Base-by-base conservation (phyloP, 2,113 vertebrate genomes). In the Phylloscopus trochilus region DNA sequence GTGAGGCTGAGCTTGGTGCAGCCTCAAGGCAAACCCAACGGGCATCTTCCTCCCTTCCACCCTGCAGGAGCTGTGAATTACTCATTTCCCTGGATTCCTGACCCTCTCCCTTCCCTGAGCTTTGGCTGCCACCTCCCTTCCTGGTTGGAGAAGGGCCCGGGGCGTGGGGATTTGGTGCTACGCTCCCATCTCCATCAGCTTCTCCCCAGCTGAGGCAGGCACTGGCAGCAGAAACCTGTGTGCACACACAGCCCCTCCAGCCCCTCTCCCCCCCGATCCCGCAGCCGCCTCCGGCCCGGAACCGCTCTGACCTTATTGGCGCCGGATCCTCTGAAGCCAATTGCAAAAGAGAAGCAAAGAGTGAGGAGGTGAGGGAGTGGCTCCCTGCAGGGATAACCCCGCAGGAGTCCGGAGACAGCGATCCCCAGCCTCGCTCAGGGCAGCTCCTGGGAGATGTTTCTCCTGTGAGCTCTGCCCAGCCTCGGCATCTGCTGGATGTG, bases 321-420 rank as follows among this genome's bases (percentile, higher is more conserved):
- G 96, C 96, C 69, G 67, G 79, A 97, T 98, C 98, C 98, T 98
- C 98, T 98, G 98, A 85, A 97, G 98, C 98, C 94, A 97, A 97
- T 92, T 94, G 96, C 94, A 97, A 98, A 97, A 98, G 97, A 98
- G 97, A 98, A 98, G 97, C 94, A 96, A 83, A 97, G 47, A 93
- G 97, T 98, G 95, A 98, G 97, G 90, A 90, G 92, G 1, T 35
- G 15, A 72, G 4, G 90, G 62, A 44, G 74, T 7, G 4, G 37
- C 12, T 62, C 47, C 89, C 93, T 66, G 30, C 68, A 26, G 5
- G 68, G 59, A 7, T 0, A 9, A 11, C 31, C 90, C 84, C 5
- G 26, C 18, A 62, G 28, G 31, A 59, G 3, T 6, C 60, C 9
- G 15, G 10, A 28, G 35, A 33, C 49, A 63, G 53, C 0, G 3